Evolutionary conservation across 2,113 vertebrate species (phyloP), one percentile per base, ranked within the genome.

Genomic region (Onychostruthus taczanowskii): DNA sequence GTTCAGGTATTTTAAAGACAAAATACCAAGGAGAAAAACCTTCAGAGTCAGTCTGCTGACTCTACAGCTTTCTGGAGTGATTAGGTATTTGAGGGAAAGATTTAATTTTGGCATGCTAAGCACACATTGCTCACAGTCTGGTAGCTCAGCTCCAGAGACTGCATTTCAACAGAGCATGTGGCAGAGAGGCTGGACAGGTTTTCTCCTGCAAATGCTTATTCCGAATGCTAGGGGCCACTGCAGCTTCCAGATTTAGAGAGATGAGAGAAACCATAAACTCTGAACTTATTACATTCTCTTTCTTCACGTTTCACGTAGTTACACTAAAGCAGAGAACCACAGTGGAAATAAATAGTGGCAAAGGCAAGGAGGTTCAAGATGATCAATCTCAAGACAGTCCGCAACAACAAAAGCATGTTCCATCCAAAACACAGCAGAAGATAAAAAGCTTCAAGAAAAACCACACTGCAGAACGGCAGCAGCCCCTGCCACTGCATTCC

Each of bases 201-300:
- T 82, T 31, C n/a, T 41, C 82, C 83, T 96, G 96, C 81, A 92
- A 93, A 66, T 91, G 67, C 96, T 75, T 63, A 22, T 35, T 91
- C 31, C 4, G 26, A 95, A 94, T 94, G 86, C 91, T 89, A 95
- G 95, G 84, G 93, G 91, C 89, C 93, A 94, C 95, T 95, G 81
- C 16, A 94, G 93, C 77, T 95, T 87, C 94, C 93, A 91, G 41
- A 92, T 91, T 55, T 33, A 35, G 4, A 83, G 21, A 78, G 52
- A 78, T 6, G 11, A 93, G 35, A 82, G 24, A 95, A 94, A 84
- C 19, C 61, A 68, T 27, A 63, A 89, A 87, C 23, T 28, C 66
- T 73, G 66, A 35, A 94, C 58, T 61, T 64, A 62, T 0, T 47
- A n/a, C 16, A 2, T 31, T 74, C 55, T 68, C 78, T 28, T 82